Conservation (phyloP, 2,888 invertebrate genomes). For the Eugnorisma glareosa region DNA sequence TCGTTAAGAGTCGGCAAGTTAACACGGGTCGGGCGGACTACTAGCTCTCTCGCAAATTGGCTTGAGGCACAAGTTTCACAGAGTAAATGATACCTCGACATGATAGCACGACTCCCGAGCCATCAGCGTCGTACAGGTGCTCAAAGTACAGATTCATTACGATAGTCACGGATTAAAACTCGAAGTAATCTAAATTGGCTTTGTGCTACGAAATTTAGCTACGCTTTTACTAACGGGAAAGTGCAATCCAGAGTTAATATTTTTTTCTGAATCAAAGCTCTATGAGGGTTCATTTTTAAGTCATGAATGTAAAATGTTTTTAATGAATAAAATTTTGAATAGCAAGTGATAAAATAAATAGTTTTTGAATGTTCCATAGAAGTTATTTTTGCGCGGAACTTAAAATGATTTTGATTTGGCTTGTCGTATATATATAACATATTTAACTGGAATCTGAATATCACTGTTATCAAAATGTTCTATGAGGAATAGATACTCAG, state of each 20-base stretch:
- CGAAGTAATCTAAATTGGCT: slow-evolving; percentile 41
- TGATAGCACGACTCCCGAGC: slow-evolving; percentile 22
- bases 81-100: slow-evolving; percentile 73
- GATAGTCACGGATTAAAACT: slow-evolving; percentile 38
- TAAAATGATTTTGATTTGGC: no score
- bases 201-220: slow-evolving; percentile 16
- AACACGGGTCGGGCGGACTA: slow-evolving; percentile 58
- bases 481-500: no score
- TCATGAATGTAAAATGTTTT: slow-evolving; percentile 3
- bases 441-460: no score
- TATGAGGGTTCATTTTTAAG: slow-evolving; percentile 10
- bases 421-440: no score
- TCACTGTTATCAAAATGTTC: no score
- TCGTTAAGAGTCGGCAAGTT: slow-evolving; percentile 75
- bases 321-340: background rate
- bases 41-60: slow-evolving; percentile 77
- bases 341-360: background rate
- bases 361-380: no score
- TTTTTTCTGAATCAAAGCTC: slow-evolving; percentile 1
- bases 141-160: slow-evolving; percentile 34
- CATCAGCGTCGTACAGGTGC: slow-evolving; percentile 41
- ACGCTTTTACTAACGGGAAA: slow-evolving; percentile 20
- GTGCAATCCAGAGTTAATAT: slow-evolving; percentile 7
- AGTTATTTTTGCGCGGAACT: no score
- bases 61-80: slow-evolving; percentile 73